Percentiles rank a stretch among this genome's conserved stretches.
These are phyloP conservation scores for Diarsia rubi DNA, from an alignment of 2,888 invertebrate genomes.

Conservation along the genomic window DNA sequence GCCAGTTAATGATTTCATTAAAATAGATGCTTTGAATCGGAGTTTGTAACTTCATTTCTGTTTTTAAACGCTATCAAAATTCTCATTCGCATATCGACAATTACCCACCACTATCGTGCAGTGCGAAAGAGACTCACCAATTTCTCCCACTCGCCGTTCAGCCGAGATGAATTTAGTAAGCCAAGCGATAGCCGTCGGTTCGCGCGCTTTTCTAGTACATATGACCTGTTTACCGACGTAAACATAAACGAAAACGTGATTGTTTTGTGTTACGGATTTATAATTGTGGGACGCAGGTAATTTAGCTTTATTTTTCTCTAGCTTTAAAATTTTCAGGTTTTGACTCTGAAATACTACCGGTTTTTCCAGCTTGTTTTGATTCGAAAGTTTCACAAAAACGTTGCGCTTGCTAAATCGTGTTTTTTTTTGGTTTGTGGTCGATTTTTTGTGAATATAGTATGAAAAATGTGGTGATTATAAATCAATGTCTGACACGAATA, in stretches of 20 bases:
- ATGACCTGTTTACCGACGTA: constrained; percentile 77
- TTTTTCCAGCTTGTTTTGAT: constrained; percentile 33
- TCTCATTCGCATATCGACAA: constrained; percentile 54
- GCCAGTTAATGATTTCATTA: neutral
- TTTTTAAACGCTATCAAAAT: constrained; percentile 49
- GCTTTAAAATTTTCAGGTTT: neutral
- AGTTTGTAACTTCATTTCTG: neutral
- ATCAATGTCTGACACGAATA: neutral
- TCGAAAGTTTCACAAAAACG: constrained; percentile 50
- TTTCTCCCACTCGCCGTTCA: constrained; percentile 72
- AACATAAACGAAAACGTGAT: constrained; percentile 71
- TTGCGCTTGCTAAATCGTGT: constrained; percentile 13
- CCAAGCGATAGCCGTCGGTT: constrained; percentile 73
- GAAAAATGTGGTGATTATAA: neutral
- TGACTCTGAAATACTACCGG: constrained; percentile 5
- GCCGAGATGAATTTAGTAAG: constrained; percentile 83
- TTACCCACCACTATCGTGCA: constrained; percentile 68
- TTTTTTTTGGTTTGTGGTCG: constrained; percentile 15
- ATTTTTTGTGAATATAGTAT: neutral
- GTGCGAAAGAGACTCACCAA: constrained; percentile 81
- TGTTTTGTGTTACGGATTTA: constrained; percentile 69
- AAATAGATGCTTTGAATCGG: neutral
- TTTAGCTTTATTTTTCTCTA: constrained; percentile 22
- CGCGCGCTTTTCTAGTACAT: constrained; percentile 72
- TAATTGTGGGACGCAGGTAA: constrained; percentile 69